Evolutionary conservation across 2,888 invertebrate species (phyloP).

Genomic region (Hydropsyche betteni): DNA sequence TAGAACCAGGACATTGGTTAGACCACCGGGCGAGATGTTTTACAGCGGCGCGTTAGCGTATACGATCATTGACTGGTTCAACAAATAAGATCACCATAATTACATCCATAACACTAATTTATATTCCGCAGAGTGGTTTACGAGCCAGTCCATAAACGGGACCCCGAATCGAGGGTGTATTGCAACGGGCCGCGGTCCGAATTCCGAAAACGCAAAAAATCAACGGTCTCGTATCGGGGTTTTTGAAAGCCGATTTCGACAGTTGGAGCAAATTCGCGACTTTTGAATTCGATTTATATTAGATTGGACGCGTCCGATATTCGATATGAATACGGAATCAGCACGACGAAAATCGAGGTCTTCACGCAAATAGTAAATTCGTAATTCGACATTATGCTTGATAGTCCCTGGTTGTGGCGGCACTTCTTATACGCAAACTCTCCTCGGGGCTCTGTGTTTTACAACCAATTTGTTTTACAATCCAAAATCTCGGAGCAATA

Average conservation of each 20-base stretch:
- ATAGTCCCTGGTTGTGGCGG: not conserved
- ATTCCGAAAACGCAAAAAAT: conserved; percentile 19
- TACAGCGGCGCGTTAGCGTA: conserved; percentile 41
- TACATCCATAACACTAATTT: conserved; percentile 44
- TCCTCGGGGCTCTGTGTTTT: conserved; percentile 21
- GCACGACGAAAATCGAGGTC: not conserved
- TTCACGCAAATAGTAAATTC: too few species aligned
- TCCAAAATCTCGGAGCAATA: conserved; percentile 36
- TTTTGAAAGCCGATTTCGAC: not conserved
- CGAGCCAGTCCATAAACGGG: conserved; percentile 9
- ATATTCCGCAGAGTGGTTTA: conserved; percentile 42
- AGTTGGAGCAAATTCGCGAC: too few species aligned
- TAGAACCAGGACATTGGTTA: too few species aligned
- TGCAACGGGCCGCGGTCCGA: not conserved
- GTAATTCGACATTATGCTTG: not conserved
- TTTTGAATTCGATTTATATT: not conserved
- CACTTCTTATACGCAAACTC: too few species aligned
- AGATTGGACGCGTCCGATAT: not conserved
- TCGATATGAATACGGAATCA: not conserved
- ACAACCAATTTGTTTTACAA: conserved; percentile 41
- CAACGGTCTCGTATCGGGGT: too few species aligned
- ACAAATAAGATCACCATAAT: conserved; percentile 49
- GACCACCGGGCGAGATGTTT: conserved; percentile 45
- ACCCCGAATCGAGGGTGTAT: not conserved
- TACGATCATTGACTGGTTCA: conserved; percentile 44